Percentiles rank a stretch among this genome's conserved stretches.
phyloP scores from a whole-genome alignment of 2,113 vertebrate species.

The Sigmodon hispidus region DNA sequence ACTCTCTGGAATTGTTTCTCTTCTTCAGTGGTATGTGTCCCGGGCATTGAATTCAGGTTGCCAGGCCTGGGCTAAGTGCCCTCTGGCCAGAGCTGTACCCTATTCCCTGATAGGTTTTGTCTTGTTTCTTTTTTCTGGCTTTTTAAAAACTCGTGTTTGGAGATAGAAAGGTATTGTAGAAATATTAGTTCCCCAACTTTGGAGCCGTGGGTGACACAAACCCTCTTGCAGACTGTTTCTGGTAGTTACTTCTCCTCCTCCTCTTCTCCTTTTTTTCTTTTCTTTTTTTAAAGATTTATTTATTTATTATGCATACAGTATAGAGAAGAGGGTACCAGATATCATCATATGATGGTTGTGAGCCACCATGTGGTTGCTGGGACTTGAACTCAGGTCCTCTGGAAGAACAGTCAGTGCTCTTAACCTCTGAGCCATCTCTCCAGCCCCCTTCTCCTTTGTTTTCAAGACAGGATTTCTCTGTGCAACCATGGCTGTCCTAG shows the following conservation, averaged over 20 bases:
- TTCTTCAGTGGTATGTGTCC: neutral
- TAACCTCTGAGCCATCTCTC: too few species aligned
- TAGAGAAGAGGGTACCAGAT: too few species aligned
- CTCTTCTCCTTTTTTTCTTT: neutral
- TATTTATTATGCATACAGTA: too few species aligned
- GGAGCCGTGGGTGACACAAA: neutral
- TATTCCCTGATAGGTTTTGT: neutral
- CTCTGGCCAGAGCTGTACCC: neutral
- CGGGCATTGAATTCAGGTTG: neutral
- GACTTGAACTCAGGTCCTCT: too few species aligned
- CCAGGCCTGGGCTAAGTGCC: neutral
- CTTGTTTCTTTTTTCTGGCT: too few species aligned
- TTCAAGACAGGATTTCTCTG: neutral
- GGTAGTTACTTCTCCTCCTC: too few species aligned
- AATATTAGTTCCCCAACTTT: neutral
- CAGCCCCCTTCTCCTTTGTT: neutral
- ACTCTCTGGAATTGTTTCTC: neutral
- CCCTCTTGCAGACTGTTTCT: neutral
- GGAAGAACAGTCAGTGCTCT: too few species aligned
- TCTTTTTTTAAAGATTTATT: too few species aligned
- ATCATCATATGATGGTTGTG: too few species aligned
- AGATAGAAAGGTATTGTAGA: neutral
- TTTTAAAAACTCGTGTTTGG: neutral
- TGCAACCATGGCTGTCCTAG: neutral
- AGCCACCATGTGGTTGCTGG: too few species aligned